Evolutionary conservation across 2,797 vertebrate species (phyloP).

Genomic region (Acanthurus lineatus): DNA sequence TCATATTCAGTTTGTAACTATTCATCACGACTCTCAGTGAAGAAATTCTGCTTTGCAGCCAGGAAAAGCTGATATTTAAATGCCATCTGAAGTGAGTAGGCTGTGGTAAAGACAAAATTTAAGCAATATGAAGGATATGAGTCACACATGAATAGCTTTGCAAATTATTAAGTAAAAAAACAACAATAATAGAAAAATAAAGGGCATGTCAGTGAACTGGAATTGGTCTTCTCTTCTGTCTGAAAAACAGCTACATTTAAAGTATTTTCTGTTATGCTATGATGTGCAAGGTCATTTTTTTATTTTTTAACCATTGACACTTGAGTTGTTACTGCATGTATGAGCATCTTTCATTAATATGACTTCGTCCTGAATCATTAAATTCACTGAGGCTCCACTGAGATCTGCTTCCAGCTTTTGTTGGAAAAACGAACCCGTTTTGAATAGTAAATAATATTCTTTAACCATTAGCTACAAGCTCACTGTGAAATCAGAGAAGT

Average conservation of each 20-base stretch:
- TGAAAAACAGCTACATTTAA: no score
- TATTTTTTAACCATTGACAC: not conserved
- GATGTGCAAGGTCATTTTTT: not conserved
- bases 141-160: not conserved
- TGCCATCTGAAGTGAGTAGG: not conserved
- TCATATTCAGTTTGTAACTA: constrained; percentile 22
- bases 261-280: no score
- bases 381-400: not conserved
- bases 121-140: constrained; percentile 1
- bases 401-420: constrained; percentile 12
- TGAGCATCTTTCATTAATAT: constrained; percentile 1
- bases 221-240: no score
- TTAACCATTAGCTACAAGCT: constrained; percentile 17
- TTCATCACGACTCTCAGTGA: not conserved
- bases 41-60: constrained; percentile 27
- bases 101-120: constrained; percentile 12
- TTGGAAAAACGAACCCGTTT: constrained; percentile 18
- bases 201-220: not conserved
- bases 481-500: constrained; percentile 18
- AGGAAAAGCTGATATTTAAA: constrained; percentile 18
- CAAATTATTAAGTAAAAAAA: constrained; percentile 7
- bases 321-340: not conserved
- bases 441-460: constrained; percentile 8
- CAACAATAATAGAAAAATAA: not conserved
- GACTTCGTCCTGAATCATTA: not conserved